These are phyloP conservation scores for Ectropis crepuscularia DNA, from an alignment of 2,888 invertebrate species.

Conservation along the genomic window DNA sequence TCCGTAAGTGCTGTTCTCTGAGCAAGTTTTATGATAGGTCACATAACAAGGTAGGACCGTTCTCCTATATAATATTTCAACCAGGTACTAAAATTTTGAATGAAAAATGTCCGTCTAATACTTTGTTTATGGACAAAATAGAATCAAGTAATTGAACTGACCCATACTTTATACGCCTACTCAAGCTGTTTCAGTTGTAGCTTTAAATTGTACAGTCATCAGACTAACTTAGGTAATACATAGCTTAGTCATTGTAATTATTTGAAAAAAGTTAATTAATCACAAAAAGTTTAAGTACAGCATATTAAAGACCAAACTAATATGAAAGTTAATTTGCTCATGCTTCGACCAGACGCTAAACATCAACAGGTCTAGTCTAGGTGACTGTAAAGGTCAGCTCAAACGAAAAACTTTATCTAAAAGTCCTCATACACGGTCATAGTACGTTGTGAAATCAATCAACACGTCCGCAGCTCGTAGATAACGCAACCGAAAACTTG, in stretches of 20 bases:
- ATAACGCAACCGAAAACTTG: slow-evolving; percentile 48
- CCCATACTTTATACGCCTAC: no score
- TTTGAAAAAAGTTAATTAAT: no score
- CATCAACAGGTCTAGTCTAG: slow-evolving; percentile 24
- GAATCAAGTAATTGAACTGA: no score
- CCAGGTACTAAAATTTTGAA: no score
- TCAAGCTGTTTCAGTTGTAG: no score
- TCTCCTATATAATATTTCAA: background rate
- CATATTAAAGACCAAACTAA: background rate
- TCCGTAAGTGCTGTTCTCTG: background rate
- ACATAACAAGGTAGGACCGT: background rate
- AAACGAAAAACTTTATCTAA: slow-evolving; percentile 20
- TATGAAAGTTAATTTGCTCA: slow-evolving; percentile 2
- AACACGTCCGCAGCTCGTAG: slow-evolving; percentile 43
- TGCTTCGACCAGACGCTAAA: slow-evolving; percentile 9
- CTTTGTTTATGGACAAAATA: no score
- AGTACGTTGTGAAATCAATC: slow-evolving; percentile 41
- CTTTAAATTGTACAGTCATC: no score
- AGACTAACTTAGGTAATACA: no score
- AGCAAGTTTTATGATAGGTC: background rate
- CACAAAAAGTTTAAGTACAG: background rate
- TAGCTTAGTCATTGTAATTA: no score
- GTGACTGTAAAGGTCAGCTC: slow-evolving; percentile 11
- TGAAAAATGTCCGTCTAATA: no score
- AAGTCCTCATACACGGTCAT: slow-evolving; percentile 25